phyloP scores from a whole-genome alignment of 2,888 invertebrate genomes.

The Cantharis lateralis region DNA sequence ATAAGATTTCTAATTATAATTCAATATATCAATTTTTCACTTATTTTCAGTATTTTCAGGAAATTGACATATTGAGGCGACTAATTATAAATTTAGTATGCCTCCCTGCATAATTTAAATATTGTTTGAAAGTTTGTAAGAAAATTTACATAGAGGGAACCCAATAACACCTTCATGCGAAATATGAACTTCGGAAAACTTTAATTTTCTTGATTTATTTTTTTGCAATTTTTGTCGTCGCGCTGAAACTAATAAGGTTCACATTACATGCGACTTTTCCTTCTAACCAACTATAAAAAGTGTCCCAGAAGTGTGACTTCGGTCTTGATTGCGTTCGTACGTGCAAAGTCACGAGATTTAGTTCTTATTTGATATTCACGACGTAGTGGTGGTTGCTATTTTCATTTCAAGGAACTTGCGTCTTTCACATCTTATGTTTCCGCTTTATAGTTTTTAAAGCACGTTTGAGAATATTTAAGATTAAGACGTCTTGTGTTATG shows the following conservation, averaged over 20 bases:
- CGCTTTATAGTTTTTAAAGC: conserved; percentile 38
- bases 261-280: conserved; percentile 24
- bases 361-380: conserved; percentile 31
- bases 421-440: conserved; percentile 37
- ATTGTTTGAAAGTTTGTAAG: not conserved
- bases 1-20: not conserved
- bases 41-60: not conserved
- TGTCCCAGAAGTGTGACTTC: conserved; percentile 26
- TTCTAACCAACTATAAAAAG: conserved; percentile 26
- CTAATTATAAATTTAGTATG: not conserved
- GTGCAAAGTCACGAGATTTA: conserved; percentile 30
- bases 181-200: not conserved
- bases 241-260: conserved; percentile 20
- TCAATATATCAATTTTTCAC: not conserved
- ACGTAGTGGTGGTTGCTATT: conserved; percentile 29
- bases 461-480: conserved; percentile 37
- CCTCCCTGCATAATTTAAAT: not conserved
- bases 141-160: not conserved
- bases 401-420: conserved; percentile 36
- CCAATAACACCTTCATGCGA: not conserved
- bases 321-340: conserved; percentile 30
- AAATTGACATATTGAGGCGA: not conserved
- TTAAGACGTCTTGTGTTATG: conserved; percentile 28
- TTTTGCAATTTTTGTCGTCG: conserved; percentile 23
- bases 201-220: not conserved